A percentile compares a stretch with the other conserved stretches of the same genome.
Conservation (phyloP, 2,113 vertebrate genomes). For the Thalassarche chlororhynchos region DNA sequence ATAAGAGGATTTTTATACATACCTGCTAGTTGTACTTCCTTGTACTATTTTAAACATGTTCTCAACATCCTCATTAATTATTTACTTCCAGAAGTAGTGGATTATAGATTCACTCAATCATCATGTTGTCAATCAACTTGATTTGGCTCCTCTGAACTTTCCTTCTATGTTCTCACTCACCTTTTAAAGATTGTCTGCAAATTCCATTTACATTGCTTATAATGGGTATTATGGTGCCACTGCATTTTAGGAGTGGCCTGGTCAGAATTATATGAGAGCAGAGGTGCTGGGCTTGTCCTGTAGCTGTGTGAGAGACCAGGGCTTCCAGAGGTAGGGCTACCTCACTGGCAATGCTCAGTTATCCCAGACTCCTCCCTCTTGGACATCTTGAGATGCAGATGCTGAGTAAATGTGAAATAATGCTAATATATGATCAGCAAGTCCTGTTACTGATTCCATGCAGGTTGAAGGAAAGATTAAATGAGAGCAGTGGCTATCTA, state of each 20-base stretch:
- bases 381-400: not conserved
- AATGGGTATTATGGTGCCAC: not conserved
- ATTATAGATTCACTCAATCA: not conserved
- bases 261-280: not conserved
- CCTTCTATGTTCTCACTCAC: not conserved
- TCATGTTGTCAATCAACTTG: not conserved
- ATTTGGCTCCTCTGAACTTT: not conserved
- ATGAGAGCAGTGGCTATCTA: not conserved
- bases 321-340: not conserved
- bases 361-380: not conserved
- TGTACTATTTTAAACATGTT: not conserved
- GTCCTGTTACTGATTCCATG: not conserved
- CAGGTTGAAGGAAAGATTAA: not conserved
- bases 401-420: not conserved
- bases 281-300: not conserved
- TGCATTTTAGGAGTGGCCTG: not conserved
- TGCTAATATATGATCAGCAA: not conserved
- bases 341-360: not conserved
- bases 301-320: not conserved
- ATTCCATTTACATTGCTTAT: not conserved
- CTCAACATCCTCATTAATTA: not conserved
- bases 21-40: not conserved
- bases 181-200: not conserved
- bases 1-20: not conserved
- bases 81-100: not conserved